These are phyloP conservation scores for Thymallus thymallus DNA, from an alignment of 2,113 vertebrate genomes.

Conservation along the genomic window DNA sequence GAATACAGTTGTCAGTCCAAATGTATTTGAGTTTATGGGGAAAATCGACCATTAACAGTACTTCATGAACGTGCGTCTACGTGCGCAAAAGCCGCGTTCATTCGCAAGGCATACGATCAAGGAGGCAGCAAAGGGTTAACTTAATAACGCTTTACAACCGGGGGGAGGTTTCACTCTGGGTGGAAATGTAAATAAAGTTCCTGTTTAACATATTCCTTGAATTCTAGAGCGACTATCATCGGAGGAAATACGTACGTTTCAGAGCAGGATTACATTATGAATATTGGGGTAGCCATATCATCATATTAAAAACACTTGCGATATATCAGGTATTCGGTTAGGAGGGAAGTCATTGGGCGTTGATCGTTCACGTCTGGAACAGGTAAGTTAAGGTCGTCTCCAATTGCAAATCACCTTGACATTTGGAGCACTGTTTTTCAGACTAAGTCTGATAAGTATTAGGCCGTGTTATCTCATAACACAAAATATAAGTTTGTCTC, in stretches of 20 bases:
- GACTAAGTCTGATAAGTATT: background rate
- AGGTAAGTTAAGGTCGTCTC: constrained; percentile 9
- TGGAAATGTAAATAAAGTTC: constrained; percentile 57
- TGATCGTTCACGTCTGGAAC: background rate
- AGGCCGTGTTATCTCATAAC: background rate
- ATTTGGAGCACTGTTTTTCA: background rate
- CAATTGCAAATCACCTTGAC: background rate
- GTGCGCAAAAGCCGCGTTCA: constrained; percentile 32
- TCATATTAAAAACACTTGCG: background rate
- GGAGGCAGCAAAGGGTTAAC: constrained; percentile 15
- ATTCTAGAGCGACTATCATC: background rate
- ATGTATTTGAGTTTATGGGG: too few species aligned
- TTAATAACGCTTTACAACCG: constrained; percentile 25
- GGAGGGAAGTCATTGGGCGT: background rate
- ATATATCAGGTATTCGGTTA: background rate
- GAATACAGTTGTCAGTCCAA: too few species aligned
- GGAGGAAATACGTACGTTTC: background rate
- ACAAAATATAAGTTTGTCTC: background rate
- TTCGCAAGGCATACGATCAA: constrained; percentile 50
- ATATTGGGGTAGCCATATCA: constrained; percentile 3
- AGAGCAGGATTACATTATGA: background rate
- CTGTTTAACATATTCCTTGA: constrained; percentile 19
- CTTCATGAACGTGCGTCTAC: background rate
- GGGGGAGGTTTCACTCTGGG: constrained; percentile 16
- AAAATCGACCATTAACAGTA: background rate